Base-by-base conservation (phyloP, 2,797 vertebrate species). In the Erethizon dorsatum region DNA sequence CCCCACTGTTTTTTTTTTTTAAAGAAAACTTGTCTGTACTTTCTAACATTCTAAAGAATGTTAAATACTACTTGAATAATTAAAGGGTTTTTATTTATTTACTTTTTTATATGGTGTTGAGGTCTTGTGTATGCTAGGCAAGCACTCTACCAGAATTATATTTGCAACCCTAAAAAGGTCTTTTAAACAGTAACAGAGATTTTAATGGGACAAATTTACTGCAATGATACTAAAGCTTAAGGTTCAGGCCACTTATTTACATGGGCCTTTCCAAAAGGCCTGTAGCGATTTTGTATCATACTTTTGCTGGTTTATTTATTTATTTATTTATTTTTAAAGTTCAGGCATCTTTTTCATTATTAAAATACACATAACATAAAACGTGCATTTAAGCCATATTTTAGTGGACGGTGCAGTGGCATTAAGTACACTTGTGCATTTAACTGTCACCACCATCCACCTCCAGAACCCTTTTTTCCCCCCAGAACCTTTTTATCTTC, bases 181-280 rank as follows among this genome's bases (percentile, higher is more conserved):
- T 69, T 96, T 75, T 67, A 91, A 79, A 75, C 57, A 89, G 17
- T 88, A 75, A 91, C 61, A 90, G 20, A 83, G 56, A 77, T 86
- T 96, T 95, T 86, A 94, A 86, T 85, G 54, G 73, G 57, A 57
- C 83, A 37, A 24, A 65, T 82, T 96, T 65, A 67, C 17, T 13
- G 1, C 20, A 69, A 82, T 90, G 45, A 80, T 56, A 50, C 63
- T 82, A 45, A 86, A 88, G 13, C 13, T 90, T 92, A 47, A 41
- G 1, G 8, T 86, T 92, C 41, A 50, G 59, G 11, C 31, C 67
- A 41, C 59, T 94, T 77, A 91, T 4, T 88, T 28, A 52, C 11
- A 37, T 0, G 1, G 6, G 47, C 59, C 41, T 52, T 63, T 24
- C 28, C 15, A 84, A 47, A 96, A 22, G 54, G 26, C 31, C 31